A percentile compares a stretch with the other conserved stretches of the same genome.
Evolutionary conservation across 2,113 vertebrate species (phyloP).

Genomic region (Aix galericulata): DNA sequence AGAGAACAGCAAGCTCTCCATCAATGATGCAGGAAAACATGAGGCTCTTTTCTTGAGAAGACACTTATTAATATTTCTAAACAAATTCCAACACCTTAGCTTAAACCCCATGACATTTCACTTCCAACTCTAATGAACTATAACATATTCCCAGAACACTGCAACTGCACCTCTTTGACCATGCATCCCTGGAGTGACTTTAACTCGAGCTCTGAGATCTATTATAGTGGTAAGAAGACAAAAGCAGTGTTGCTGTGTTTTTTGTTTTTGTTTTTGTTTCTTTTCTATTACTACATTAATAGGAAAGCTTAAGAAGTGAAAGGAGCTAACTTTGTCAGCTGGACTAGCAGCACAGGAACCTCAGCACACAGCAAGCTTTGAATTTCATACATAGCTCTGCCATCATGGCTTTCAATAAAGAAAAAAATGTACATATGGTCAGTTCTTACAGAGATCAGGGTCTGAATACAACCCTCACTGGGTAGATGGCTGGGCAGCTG

Average conservation of each 20-base stretch:
- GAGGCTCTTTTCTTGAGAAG: background rate
- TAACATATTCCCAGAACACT: background rate
- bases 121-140: background rate
- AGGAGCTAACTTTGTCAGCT: background rate
- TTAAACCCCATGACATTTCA: background rate
- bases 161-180: background rate
- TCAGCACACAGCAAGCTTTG: background rate
- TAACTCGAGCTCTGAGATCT: background rate
- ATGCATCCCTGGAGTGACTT: background rate
- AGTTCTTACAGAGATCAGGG: background rate
- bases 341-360: background rate
- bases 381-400: background rate
- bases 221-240: background rate
- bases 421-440: background rate
- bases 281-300: background rate
- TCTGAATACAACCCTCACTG: background rate
- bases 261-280: no score
- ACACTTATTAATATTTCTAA: background rate
- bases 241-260: background rate
- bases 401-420: background rate
- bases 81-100: background rate
- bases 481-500: background rate
- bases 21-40: background rate
- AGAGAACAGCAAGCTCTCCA: background rate
- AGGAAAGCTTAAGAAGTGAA: background rate